These are phyloP conservation scores for Apus apus DNA, from an alignment of 2,113 vertebrate genomes.

Conservation along the genomic window DNA sequence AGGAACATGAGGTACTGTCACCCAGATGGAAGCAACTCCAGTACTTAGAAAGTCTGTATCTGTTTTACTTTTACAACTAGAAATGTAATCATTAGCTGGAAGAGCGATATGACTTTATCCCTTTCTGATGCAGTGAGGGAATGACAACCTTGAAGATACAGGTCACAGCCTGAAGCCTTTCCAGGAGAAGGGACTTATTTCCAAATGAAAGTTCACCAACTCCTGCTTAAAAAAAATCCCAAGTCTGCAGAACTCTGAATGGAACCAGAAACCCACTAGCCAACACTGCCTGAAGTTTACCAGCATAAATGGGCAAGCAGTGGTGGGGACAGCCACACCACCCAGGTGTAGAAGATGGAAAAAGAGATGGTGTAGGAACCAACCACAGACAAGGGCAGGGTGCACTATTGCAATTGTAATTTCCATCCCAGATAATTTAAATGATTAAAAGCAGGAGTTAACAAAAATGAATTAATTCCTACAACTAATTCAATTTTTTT, in stretches of 20 bases:
- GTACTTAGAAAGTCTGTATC: background rate
- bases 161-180: background rate
- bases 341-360: accelerated
- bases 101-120: background rate
- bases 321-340: background rate
- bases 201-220: background rate
- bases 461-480: slow-evolving; percentile 41
- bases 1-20: background rate
- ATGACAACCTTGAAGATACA: background rate
- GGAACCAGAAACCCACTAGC: background rate
- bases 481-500: slow-evolving; percentile 39
- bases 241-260: background rate
- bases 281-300: background rate
- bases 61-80: background rate
- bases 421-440: slow-evolving; percentile 33
- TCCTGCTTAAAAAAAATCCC: background rate
- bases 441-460: slow-evolving; percentile 36
- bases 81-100: background rate
- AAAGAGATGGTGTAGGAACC: too few relatives aligned
- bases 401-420: background rate
- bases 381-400: accelerated
- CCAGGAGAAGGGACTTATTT: background rate
- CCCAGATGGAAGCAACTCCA: background rate
- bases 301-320: accelerated
- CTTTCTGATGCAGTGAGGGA: background rate